A percentile compares a stretch with the other conserved stretches of the same genome.
Evolutionary conservation across 2,888 invertebrate genomes (phyloP).

Genomic region (Tipula unca): DNA sequence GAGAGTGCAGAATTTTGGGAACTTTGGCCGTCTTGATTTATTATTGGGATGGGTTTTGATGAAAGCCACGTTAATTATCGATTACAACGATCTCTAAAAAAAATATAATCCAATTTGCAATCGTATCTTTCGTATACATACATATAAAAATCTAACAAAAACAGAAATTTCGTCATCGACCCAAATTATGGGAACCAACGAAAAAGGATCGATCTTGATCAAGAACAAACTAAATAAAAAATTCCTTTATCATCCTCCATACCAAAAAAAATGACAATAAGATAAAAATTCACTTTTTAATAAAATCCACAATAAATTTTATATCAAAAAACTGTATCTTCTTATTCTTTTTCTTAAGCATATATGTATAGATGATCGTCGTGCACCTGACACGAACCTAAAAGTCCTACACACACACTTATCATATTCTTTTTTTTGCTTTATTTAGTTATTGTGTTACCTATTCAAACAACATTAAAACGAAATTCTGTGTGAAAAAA

Average conservation of each 20-base stretch:
- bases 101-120: neutral
- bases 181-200: neutral
- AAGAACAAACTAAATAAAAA: neutral
- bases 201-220: slow-evolving; percentile 14
- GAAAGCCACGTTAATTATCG: too few relatives aligned
- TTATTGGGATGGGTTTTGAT: too few relatives aligned
- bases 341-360: neutral
- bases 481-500: neutral
- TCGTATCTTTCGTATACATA: neutral
- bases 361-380: neutral
- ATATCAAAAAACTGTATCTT: neutral
- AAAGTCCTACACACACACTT: neutral
- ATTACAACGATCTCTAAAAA: too few relatives aligned
- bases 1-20: too few relatives aligned
- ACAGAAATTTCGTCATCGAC: neutral
- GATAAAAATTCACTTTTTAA: slow-evolving; percentile 8
- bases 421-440: neutral
- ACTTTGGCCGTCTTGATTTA: too few relatives aligned
- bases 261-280: neutral
- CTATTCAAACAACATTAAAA: neutral
- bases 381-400: neutral
- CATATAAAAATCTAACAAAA: neutral
- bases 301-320: slow-evolving; percentile 8
- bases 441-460: neutral
- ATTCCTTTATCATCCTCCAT: neutral